Conservation (phyloP, 2,888 invertebrate species). For the Xiphydria camelus region DNA sequence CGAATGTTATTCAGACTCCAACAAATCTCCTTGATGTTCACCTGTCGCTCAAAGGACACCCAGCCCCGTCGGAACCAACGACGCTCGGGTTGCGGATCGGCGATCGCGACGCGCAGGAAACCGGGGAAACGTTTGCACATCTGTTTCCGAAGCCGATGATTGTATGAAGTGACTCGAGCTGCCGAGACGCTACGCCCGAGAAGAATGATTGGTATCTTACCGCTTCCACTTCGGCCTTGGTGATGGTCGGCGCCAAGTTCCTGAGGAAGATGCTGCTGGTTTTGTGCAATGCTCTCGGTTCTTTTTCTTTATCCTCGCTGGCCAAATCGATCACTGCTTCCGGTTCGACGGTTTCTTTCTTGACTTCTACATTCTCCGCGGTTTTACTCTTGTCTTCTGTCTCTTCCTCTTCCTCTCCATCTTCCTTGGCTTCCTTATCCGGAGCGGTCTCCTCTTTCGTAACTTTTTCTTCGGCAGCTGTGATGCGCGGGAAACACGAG, state of each 20-base stretch:
- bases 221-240: slow-evolving; percentile 94
- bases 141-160: slow-evolving; percentile 54
- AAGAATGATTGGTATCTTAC: slow-evolving; percentile 66
- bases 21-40: slow-evolving; percentile 99
- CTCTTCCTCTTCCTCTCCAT: slow-evolving; percentile 45
- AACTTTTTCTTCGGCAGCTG: slow-evolving; percentile 28
- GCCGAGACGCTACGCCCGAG: no score
- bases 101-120: slow-evolving; percentile 92
- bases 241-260: slow-evolving; percentile 94
- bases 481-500: not conserved
- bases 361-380: slow-evolving; percentile 58
- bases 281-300: slow-evolving; percentile 81
- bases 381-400: slow-evolving; percentile 46
- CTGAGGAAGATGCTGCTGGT: slow-evolving; percentile 96
- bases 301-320: slow-evolving; percentile 57
- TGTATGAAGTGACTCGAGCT: not conserved
- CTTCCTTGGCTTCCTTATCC: slow-evolving; percentile 39
- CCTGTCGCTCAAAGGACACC: slow-evolving; percentile 96
- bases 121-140: slow-evolving; percentile 91
- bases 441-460: slow-evolving; percentile 42
- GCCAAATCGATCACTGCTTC: slow-evolving; percentile 55
- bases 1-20: slow-evolving; percentile 97
- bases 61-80: slow-evolving; percentile 97
- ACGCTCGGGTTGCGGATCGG: slow-evolving; percentile 95
- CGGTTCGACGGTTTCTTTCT: slow-evolving; percentile 54